A percentile compares a stretch with the other conserved stretches of the same genome.
phyloP scores from a whole-genome alignment of 2,888 invertebrate genomes.

The Chrysina gloriosa region DNA sequence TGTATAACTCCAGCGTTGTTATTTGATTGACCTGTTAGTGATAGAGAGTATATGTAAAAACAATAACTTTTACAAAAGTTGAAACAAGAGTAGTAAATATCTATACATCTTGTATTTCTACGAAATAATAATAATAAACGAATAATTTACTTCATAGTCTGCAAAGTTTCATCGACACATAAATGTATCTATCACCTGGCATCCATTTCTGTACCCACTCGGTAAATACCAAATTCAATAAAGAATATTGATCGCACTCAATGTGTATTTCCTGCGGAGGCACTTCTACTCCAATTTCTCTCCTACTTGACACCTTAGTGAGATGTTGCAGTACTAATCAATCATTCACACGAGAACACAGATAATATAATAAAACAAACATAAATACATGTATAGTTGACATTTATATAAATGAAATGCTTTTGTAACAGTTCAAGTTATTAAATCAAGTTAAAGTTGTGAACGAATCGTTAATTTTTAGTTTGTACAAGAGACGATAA shows the following conservation, averaged over 20 bases:
- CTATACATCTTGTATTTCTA: too few species aligned
- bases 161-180: not conserved
- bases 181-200: not conserved
- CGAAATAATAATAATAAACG: too few species aligned
- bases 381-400: not conserved
- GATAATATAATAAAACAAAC: constrained; percentile 16
- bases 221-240: constrained; percentile 13
- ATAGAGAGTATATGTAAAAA: too few species aligned
- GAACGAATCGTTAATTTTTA: too few species aligned
- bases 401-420: too few species aligned
- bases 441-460: too few species aligned
- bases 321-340: constrained; percentile 22
- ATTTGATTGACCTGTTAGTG: too few species aligned
- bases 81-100: too few species aligned
- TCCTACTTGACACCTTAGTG: constrained; percentile 26
- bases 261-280: constrained; percentile 12
- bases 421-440: too few species aligned
- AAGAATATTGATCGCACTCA: constrained; percentile 10
- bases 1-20: too few species aligned
- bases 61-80: too few species aligned
- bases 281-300: constrained; percentile 6
- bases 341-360: constrained; percentile 16
- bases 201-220: not conserved
- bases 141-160: not conserved
- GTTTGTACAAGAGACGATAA: too few species aligned